Evolutionary conservation across 2,888 invertebrate genomes (phyloP).

Genomic region (Agriopis leucophaearia): DNA sequence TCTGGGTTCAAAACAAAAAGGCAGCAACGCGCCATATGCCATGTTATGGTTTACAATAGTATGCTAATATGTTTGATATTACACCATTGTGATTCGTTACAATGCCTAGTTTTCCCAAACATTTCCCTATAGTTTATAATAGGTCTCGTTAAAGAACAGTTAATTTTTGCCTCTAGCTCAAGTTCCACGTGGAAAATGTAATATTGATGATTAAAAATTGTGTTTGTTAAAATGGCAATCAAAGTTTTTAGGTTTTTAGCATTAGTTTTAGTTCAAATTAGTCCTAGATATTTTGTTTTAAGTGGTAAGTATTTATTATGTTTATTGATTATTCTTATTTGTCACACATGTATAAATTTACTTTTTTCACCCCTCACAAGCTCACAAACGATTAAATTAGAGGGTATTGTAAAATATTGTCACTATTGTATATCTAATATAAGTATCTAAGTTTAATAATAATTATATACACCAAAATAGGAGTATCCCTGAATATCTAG

Average conservation of each 20-base stretch:
- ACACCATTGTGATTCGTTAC: slow-evolving; percentile 40
- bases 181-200: slow-evolving; percentile 22
- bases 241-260: slow-evolving; percentile 43
- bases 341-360: background rate
- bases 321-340: background rate
- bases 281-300: slow-evolving; percentile 46
- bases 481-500: background rate
- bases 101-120: slow-evolving; percentile 30
- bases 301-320: slow-evolving; percentile 56
- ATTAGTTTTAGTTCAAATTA: slow-evolving; percentile 46
- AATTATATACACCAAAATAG: background rate
- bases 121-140: slow-evolving; percentile 14
- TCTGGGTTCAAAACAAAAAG: slow-evolving; percentile 11
- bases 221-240: slow-evolving; percentile 16
- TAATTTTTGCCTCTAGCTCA: background rate
- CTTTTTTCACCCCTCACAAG: background rate
- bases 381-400: background rate
- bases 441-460: background rate
- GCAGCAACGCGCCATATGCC: background rate
- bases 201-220: slow-evolving; percentile 13
- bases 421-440: background rate
- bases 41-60: slow-evolving; percentile 27
- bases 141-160: slow-evolving; percentile 19
- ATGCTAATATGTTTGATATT: slow-evolving; percentile 36
- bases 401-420: background rate